These are phyloP conservation scores for Phoebastria nigripes DNA, from an alignment of 2,797 vertebrate genomes.

Conservation along the genomic window DNA sequence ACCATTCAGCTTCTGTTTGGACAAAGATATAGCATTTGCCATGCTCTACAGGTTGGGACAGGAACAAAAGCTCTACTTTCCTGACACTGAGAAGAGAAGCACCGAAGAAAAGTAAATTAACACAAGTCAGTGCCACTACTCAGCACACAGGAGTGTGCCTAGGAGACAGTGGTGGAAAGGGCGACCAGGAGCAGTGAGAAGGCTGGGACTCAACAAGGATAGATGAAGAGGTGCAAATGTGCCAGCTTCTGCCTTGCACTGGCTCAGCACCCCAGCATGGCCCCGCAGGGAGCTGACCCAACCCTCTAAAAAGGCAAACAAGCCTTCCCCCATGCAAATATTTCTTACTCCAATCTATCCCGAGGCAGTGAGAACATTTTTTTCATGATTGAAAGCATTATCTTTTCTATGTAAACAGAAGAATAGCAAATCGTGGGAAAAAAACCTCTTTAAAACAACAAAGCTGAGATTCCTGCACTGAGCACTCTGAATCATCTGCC, in stretches of 20 bases:
- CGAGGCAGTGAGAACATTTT: neutral
- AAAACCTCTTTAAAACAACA: neutral
- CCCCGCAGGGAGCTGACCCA: fast-evolving
- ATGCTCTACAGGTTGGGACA: neutral
- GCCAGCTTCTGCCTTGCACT: neutral
- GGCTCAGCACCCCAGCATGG: neutral
- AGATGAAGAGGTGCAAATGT: neutral
- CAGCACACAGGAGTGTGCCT: neutral
- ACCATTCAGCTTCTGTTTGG: fast-evolving
- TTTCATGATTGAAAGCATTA: neutral
- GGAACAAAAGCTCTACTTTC: neutral
- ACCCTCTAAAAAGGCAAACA: neutral
- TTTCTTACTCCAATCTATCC: neutral
- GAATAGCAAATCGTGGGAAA: neutral
- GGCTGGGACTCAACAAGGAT: neutral
- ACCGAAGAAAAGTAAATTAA: neutral
- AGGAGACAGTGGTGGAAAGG: neutral
- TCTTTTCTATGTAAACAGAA: neutral
- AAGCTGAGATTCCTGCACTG: neutral
- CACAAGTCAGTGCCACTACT: neutral
- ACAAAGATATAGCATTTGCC: neutral
- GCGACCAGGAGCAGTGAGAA: neutral
- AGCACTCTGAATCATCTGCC: neutral
- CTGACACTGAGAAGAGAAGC: neutral
- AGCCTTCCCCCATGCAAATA: neutral